Evolutionary conservation across 1,140 invertebrate genomes (phyloP), one percentile per base, ranked within the genome.

Genomic region (Cydia pomonella): DNA sequence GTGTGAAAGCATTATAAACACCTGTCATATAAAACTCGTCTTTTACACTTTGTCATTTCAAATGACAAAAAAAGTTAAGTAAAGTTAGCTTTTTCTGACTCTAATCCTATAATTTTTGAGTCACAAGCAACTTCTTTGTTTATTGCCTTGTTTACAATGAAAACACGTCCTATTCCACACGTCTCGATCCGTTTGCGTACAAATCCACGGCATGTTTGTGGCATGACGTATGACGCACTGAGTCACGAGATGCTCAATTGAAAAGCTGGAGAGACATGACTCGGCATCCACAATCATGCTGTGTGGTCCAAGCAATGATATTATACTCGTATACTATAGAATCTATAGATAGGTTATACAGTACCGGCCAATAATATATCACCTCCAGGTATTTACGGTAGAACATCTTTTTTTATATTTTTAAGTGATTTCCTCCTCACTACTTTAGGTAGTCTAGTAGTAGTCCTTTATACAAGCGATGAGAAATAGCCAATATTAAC

Each of bases 211-310:
- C 53, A 59, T 59, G 21, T 12, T 59, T 41, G 64, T 6, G 27
- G 64, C 64, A 69, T 33, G 64, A 63, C 62, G 62, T 7, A 63
- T 82, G 84, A 84, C 81, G 78, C 79, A 53, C 72, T 81, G 79
- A 83, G 76, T 84, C 84, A 86, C 73, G 64, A 81, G 79, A 84
- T 85, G 84, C 76, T 80, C 86, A 87, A 87, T 87, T 87, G 86
- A 87, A 84, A 82, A 80, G 79, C 79, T 83, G 78, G 72, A 53
- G 73, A 69, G 77, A 75, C 77, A 75, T 86, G 80, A 80, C 66
- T 79, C 72, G 73, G 33, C 77, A 73, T 72, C 75, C 44, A 78
- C 63, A 50, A 50, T 1, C 47, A 62, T 75, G 5, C 44, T 9
- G 63, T 66, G 44, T 50, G 80, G 76, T 73, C 13, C 63, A 77